A percentile compares a stretch with the other conserved stretches of the same genome.
Conservation (phyloP, 2,888 invertebrate species). For the Rhagophthalmus giganteus region DNA sequence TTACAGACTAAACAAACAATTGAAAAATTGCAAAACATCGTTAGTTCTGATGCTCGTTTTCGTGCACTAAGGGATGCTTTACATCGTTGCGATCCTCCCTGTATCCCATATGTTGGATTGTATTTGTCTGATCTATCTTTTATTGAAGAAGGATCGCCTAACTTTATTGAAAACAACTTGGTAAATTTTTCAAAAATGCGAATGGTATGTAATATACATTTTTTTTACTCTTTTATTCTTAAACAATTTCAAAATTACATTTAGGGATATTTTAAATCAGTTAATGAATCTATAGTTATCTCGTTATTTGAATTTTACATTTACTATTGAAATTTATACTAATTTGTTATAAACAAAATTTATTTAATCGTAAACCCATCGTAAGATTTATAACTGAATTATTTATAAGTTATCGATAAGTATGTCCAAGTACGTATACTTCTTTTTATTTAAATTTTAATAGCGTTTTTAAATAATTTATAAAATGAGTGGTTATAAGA, state of each 20-base stretch:
- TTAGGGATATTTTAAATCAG: too few species aligned
- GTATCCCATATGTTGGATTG: constrained; percentile 85
- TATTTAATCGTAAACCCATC: too few species aligned
- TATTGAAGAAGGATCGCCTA: constrained; percentile 91
- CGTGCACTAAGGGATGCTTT: constrained; percentile 83
- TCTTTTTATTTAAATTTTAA: too few species aligned
- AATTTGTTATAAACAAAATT: too few species aligned
- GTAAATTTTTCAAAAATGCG: constrained; percentile 94
- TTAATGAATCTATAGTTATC: too few species aligned
- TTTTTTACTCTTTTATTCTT: background rate
- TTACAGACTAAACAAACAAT: constrained; percentile 83
- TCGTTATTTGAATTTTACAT: too few species aligned
- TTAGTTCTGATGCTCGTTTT: constrained; percentile 87
- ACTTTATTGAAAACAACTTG: constrained; percentile 84
- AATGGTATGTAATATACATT: constrained; percentile 66
- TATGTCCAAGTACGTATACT: too few species aligned
- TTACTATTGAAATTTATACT: too few species aligned
- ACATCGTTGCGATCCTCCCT: constrained; percentile 87
- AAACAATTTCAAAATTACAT: background rate
- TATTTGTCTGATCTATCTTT: constrained; percentile 89
- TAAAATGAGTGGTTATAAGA: background rate
- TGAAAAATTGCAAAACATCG: constrained; percentile 81
- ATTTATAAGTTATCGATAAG: too few species aligned
- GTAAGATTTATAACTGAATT: too few species aligned
- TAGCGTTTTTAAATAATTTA: constrained; percentile 4